Evolutionary conservation across 1,140 invertebrate genomes (phyloP), one percentile per base, ranked within the genome.

Genomic region (Helicoverpa armigera): DNA sequence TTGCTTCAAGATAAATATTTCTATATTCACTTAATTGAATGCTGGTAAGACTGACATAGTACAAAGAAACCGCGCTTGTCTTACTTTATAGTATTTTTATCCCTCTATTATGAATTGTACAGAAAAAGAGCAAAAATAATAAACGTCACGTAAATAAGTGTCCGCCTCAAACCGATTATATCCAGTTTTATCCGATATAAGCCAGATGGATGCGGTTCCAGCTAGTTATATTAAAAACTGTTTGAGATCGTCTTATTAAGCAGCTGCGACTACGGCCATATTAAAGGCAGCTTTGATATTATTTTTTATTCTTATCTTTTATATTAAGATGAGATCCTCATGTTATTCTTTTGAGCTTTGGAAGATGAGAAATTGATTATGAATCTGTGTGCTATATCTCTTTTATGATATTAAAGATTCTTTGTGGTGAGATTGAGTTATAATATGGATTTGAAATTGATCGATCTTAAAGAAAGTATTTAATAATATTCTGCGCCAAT

Each of bases 171-270:
- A 72, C 48, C 61, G 61, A 63, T 65, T 65, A 65, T 63, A 77
- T 65, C 61, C 61, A 54, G 61, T 54, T 77, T 65, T 65, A 77
- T 77, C 75, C 75, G 51, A 61, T 67, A 77, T 65, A 75, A 75
- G 35, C 75, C 60, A 65, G 75, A 77, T 56, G 50, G 60, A 77
- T 77, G 75, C 75, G 75, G 75, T 65, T 35, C 61, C 50, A 13
- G 75, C 61, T 77, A 77, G 61, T 77, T 77, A 77, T 77, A 77
- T 77, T 77, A 77, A 63, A 70, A 65, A 75, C 74, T 65, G 54
- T 61, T 61, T 73, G 31, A 56, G 56, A 61, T 61, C 43, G 56
- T 75, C 56, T 60, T 61, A 75, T 61, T 75, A 75, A 75, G 48
- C 69, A 54, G 69, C 69, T 72, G 69, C 69, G 50, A 72, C 48